These are phyloP conservation scores for Tachypleus tridentatus DNA, from an alignment of 1,140 invertebrate species.

Conservation along the genomic window DNA sequence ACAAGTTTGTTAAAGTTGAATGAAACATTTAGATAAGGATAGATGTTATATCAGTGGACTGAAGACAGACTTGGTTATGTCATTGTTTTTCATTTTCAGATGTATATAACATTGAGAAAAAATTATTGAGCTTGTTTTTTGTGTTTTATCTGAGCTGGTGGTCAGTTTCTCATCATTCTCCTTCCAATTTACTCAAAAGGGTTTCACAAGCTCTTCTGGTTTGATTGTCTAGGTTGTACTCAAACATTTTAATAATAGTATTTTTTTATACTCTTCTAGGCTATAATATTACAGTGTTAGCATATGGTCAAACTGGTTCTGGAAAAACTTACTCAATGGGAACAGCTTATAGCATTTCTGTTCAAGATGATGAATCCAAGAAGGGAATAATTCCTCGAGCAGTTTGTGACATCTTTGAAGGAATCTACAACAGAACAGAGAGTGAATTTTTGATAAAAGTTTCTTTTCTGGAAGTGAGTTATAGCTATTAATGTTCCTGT, in stretches of 20 bases:
- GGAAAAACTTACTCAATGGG: constrained; percentile 84
- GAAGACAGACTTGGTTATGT: too few relatives aligned
- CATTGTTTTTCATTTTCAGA: too few relatives aligned
- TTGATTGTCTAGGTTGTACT: not conserved
- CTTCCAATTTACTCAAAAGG: too few relatives aligned
- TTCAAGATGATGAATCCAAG: constrained; percentile 46
- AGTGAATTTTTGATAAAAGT: constrained; percentile 52
- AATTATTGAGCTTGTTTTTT: too few relatives aligned
- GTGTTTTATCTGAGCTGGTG: too few relatives aligned
- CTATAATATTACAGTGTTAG: constrained; percentile 89
- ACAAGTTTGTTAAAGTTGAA: too few relatives aligned
- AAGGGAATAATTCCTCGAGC: constrained; percentile 87
- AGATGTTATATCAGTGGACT: too few relatives aligned
- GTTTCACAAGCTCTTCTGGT: too few relatives aligned
- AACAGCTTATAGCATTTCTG: constrained; percentile 50
- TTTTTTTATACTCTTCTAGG: constrained; percentile 47
- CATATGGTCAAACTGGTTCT: constrained; percentile 86
- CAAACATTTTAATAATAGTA: constrained; percentile 11
- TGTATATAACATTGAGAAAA: too few relatives aligned
- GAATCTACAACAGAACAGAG: constrained; percentile 48
- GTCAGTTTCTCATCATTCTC: too few relatives aligned
- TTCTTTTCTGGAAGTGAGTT: constrained; percentile 50
- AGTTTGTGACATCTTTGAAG: constrained; percentile 73
- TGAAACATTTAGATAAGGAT: too few relatives aligned
- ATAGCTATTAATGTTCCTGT: too few relatives aligned